These are phyloP conservation scores for Chorisops tibialis DNA, from an alignment of 2,888 invertebrate genomes.

Conservation along the genomic window DNA sequence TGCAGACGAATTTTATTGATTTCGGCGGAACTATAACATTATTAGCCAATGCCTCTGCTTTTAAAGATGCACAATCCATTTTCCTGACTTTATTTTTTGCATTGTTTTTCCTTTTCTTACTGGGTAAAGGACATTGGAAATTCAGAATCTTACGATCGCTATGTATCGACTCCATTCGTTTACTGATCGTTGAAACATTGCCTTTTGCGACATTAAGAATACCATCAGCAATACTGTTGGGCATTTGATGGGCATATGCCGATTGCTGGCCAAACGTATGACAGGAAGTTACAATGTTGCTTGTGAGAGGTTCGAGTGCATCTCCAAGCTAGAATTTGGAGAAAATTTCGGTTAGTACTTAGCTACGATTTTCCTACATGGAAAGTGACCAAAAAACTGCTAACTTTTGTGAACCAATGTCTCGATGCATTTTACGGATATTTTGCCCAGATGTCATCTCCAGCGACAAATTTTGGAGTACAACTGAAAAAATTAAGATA, in stretches of 20 bases:
- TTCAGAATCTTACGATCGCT: neutral
- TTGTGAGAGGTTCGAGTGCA: neutral
- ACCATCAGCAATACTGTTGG: neutral
- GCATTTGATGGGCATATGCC: neutral
- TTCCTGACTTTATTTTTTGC: neutral
- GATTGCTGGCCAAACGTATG: neutral
- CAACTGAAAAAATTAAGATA: too few relatives aligned
- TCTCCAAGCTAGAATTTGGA: constrained; percentile 8
- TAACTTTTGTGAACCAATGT: too few relatives aligned
- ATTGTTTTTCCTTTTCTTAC: neutral
- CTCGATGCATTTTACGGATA: too few relatives aligned
- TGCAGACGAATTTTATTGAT: neutral
- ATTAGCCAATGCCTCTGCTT: neutral
- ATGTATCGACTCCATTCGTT: neutral
- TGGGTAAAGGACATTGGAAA: neutral
- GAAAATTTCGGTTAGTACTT: too few relatives aligned
- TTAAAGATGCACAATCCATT: constrained; percentile 7
- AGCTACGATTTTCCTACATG: too few relatives aligned
- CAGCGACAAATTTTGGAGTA: too few relatives aligned
- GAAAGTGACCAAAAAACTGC: too few relatives aligned
- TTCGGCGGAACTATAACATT: neutral
- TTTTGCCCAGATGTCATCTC: too few relatives aligned
- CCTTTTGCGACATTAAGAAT: neutral
- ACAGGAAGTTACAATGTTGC: neutral
- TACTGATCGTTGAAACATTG: neutral